These are phyloP conservation scores for Metaphire vulgaris DNA, from an alignment of 1,140 invertebrate species.

Conservation along the genomic window DNA sequence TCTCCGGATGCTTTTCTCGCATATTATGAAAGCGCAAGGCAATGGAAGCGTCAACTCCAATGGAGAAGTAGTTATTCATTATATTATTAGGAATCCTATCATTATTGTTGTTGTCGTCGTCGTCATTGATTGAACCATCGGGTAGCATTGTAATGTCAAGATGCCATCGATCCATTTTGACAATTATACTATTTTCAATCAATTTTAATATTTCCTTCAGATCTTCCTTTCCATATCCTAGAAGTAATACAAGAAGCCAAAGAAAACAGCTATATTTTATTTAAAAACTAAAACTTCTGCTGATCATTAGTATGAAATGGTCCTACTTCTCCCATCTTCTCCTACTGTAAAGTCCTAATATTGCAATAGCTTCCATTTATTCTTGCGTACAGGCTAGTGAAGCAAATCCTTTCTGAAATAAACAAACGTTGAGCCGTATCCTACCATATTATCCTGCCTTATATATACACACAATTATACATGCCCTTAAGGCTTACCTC, in stretches of 20 bases:
- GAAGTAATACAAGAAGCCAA: too few relatives aligned
- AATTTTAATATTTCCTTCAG: conserved; percentile 73
- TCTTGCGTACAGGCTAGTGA: too few relatives aligned
- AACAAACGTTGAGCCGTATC: too few relatives aligned
- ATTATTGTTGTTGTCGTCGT: conserved; percentile 44
- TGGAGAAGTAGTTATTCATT: conserved; percentile 95
- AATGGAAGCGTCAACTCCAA: conserved; percentile 93
- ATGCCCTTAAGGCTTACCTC: conserved; percentile 43
- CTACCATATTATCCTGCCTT: too few relatives aligned
- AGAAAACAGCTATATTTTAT: too few relatives aligned
- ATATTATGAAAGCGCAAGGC: conserved; percentile 95
- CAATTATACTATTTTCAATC: conserved; percentile 47
- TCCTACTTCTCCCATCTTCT: too few relatives aligned
- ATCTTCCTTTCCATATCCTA: conserved; percentile 84
- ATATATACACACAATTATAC: too few relatives aligned
- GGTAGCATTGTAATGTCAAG: conserved; percentile 60
- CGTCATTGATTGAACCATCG: conserved; percentile 58
- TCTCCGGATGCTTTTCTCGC: conserved; percentile 90
- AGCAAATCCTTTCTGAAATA: too few relatives aligned
- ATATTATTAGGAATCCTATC: conserved; percentile 88
- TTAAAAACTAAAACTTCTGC: too few relatives aligned
- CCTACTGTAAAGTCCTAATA: too few relatives aligned
- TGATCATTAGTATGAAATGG: too few relatives aligned
- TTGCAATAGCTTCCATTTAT: too few relatives aligned
- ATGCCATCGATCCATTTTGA: conserved; percentile 87